Evolutionary conservation across 2,797 vertebrate species (phyloP), one percentile per base, ranked within the genome.

Genomic region (Eurystomus glaucurus): DNA sequence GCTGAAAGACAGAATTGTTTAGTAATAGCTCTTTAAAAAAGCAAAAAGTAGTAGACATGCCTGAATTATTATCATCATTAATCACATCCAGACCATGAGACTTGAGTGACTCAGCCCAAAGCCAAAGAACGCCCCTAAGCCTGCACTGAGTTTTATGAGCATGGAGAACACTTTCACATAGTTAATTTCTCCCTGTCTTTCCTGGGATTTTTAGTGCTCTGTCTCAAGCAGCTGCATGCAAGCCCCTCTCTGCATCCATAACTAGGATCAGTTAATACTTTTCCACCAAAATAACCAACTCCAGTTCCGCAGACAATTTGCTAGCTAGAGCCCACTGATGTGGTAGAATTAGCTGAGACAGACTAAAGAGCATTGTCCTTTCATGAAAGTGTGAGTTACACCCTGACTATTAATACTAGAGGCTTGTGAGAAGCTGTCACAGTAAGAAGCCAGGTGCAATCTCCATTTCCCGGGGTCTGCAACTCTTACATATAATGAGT

Each of bases 1-100:
- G 64, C 35, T 97, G 88, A 97, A 98, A 97, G 96, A 91, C n/a
- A 11, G 21, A 75, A 92, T 94, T 97, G 93, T 97, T 98, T 90
- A 87, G 83, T 50, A 96, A 95, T 7, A 57, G 50, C 46, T 91
- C 87, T 87, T 88, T 22, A 96, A 81, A 29, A 51, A 91, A 50
- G 89, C 76, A 95, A 96, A 78, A 84, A 69, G 89, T 90, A 96
- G 4, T 5, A 86, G 96, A 68, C 16, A 82, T 20, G 14, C 61
- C 79, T 35, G 60, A 85, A 85, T 81, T 37, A 50, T 96, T 94
- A 95, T 84, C 95, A 96, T 95, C 94, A 61, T 94, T 81, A 86
- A 75, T 83, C 58, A 94, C 69, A 52, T 8, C 48, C 80, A 96
- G 91, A 96, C 78, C 95, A 81, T 80, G 92, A 96, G 96, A 95